Percentiles rank a stretch among this genome's conserved stretches.
Evolutionary conservation across 2,113 vertebrate genomes (phyloP).

Genomic region (Shinisaurus crocodilurus): DNA sequence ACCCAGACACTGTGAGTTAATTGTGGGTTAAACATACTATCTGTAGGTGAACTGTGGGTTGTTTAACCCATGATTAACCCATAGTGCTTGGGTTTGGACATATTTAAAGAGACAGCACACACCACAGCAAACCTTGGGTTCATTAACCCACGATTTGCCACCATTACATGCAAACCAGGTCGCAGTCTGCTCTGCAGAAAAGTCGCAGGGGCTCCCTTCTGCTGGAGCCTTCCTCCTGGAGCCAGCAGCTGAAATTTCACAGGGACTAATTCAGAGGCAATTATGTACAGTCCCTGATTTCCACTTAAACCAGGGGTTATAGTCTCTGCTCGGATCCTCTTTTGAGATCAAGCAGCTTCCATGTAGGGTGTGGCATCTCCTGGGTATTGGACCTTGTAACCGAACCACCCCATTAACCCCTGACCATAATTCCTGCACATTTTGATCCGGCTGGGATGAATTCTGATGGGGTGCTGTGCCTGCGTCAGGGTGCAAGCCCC

Average conservation of each 20-base stretch:
- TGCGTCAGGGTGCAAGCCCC: too few relatives aligned
- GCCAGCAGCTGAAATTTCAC: background rate
- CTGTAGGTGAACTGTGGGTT: too few relatives aligned
- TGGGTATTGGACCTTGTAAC: background rate
- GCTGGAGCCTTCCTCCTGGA: accelerated
- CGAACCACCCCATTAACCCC: background rate
- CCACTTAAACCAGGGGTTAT: background rate
- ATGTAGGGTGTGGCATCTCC: accelerated
- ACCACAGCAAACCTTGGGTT: background rate
- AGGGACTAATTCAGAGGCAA: background rate
- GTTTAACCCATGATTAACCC: too few relatives aligned
- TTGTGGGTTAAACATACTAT: too few relatives aligned
- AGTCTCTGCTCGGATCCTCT: background rate
- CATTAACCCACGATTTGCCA: too few relatives aligned
- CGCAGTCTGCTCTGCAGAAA: background rate
- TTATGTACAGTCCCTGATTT: background rate
- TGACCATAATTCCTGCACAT: accelerated
- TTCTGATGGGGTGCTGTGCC: accelerated
- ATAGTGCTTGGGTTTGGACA: too few relatives aligned
- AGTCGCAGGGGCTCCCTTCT: background rate
- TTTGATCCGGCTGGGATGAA: background rate
- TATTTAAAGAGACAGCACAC: too few relatives aligned
- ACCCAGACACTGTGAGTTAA: too few relatives aligned
- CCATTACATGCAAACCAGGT: too few relatives aligned
- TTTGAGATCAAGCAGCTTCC: too few relatives aligned